Evolutionary conservation across 2,113 vertebrate genomes (phyloP).

Genomic region (Kryptolebias marmoratus): DNA sequence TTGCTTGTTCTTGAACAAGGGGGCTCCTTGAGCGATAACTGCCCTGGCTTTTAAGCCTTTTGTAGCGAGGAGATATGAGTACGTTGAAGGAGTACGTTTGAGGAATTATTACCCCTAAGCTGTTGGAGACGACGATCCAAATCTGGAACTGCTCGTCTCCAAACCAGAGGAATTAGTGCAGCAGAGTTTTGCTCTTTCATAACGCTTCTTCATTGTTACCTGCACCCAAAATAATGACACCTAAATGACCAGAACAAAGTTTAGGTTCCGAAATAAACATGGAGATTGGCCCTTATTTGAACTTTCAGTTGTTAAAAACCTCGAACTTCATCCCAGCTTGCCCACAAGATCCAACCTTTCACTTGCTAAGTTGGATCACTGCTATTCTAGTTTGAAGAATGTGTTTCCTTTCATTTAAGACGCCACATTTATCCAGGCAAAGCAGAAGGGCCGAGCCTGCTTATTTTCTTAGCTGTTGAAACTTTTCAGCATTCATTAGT

Average conservation of each 20-base stretch:
- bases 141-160: conserved; percentile 67
- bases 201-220: background rate
- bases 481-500: conserved; percentile 50
- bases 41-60: conserved; percentile 61
- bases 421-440: conserved; percentile 15
- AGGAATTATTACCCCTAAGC: conserved; percentile 73
- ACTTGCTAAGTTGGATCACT: background rate
- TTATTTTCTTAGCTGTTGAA: conserved; percentile 48
- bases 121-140: conserved; percentile 64
- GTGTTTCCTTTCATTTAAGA: conserved; percentile 43
- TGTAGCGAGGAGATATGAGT: conserved; percentile 52
- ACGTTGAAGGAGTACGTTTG: conserved; percentile 67
- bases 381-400: conserved; percentile 35
- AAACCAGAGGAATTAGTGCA: conserved; percentile 73
- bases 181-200: conserved; percentile 53
- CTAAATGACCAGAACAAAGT: conserved; percentile 24
- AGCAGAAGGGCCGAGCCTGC: conserved; percentile 24
- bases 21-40: conserved; percentile 61
- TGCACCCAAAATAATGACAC: conserved; percentile 26
- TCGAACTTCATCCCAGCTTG: too few species aligned
- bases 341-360: background rate
- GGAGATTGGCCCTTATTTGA: conserved; percentile 15
- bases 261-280: conserved; percentile 30
- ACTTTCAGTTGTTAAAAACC: background rate
- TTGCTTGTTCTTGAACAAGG: conserved; percentile 55